phyloP scores from a whole-genome alignment of 2,888 invertebrate species.

The Rotaria magnacalcarata region DNA sequence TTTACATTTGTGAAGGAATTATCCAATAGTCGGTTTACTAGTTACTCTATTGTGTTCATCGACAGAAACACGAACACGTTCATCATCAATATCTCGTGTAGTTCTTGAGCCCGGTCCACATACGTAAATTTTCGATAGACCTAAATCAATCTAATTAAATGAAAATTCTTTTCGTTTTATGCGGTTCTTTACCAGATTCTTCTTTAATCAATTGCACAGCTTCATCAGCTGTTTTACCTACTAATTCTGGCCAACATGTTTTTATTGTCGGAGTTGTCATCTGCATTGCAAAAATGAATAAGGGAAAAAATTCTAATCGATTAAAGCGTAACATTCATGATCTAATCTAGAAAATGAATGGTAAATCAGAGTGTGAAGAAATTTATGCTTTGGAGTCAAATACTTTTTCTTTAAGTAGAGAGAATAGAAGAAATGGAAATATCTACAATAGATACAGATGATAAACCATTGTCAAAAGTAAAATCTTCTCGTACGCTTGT shows the following conservation, averaged over 20 bases:
- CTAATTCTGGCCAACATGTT: neutral
- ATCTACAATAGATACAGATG: constrained; percentile 10
- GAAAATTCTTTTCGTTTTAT: neutral
- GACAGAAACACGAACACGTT: neutral
- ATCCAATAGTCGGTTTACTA: neutral
- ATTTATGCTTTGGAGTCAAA: neutral
- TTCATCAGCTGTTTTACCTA: neutral
- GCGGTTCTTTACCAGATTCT: neutral
- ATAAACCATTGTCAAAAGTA: neutral
- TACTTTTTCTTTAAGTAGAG: neutral
- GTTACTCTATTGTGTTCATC: neutral
- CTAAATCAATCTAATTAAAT: neutral
- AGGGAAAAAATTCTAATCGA: neutral
- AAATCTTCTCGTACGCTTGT: neutral
- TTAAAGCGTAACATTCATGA: neutral
- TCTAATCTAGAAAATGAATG: neutral
- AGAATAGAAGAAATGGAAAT: neutral
- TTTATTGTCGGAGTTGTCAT: neutral
- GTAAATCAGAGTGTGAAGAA: too few species aligned
- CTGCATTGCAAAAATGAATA: neutral
- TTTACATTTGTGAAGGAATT: neutral
- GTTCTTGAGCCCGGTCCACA: neutral
- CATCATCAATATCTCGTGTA: constrained; percentile 9
- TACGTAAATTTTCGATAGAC: neutral
- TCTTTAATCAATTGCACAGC: neutral